Percentiles rank a stretch among this genome's conserved stretches.
Conservation (phyloP, 2,888 invertebrate species). For the Bedellia somnulentella region DNA sequence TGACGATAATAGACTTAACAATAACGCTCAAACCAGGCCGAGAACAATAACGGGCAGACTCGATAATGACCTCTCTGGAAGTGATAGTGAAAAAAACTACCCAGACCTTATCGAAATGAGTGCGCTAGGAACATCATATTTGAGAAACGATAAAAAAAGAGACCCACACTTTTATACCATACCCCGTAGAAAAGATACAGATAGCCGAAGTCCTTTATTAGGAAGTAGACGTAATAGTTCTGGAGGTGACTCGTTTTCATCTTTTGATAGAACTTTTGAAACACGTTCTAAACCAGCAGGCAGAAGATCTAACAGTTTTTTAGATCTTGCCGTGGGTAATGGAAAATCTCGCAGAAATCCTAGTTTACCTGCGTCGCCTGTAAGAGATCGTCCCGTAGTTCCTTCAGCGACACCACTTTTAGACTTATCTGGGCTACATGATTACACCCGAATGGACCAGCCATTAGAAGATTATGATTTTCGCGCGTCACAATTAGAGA, state of each 20-base stretch:
- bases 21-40: constrained; percentile 28
- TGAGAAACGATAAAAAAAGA: constrained; percentile 37
- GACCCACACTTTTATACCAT: constrained; percentile 68
- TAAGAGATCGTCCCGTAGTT: constrained; percentile 44
- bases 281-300: constrained; percentile 28
- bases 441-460: constrained; percentile 39
- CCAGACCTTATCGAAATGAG: constrained; percentile 61
- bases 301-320: constrained; percentile 69
- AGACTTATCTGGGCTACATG: constrained; percentile 60
- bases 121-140: constrained; percentile 36
- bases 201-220: constrained; percentile 75
- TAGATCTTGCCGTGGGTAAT: constrained; percentile 64
- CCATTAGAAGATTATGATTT: constrained; percentile 68
- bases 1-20: constrained; percentile 40
- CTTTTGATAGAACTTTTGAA: constrained; percentile 35
- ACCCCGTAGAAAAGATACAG: constrained; percentile 62
- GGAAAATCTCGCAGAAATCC: constrained; percentile 49
- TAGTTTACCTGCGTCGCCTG: constrained; percentile 68
- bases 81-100: constrained; percentile 57
- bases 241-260: constrained; percentile 65
- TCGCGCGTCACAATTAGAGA: constrained; percentile 76
- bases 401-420: constrained; percentile 65
- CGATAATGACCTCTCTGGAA: constrained; percentile 51
- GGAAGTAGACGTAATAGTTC: constrained; percentile 74
- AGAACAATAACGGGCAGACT: constrained; percentile 40